Percentiles rank a stretch among this genome's conserved stretches.
These are phyloP conservation scores for Pollimyrus isidori DNA, from an alignment of 2,113 vertebrate species.

Conservation along the genomic window DNA sequence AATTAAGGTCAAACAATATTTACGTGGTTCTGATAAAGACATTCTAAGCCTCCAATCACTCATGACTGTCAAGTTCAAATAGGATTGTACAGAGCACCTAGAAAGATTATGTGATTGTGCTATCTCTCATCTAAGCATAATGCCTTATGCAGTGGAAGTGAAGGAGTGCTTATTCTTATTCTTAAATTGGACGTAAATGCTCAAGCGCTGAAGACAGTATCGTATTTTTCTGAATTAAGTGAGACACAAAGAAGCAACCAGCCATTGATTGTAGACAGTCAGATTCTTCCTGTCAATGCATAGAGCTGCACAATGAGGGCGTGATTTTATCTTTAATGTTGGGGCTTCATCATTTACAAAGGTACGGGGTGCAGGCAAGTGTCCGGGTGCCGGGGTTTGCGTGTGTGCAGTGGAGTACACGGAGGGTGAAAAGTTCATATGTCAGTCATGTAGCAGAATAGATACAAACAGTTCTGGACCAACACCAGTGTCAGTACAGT, in stretches of 20 bases:
- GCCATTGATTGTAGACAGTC: not conserved
- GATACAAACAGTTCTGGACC: not conserved
- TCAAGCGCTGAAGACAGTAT: not conserved
- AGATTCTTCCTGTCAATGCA: not conserved
- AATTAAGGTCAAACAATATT: constrained; percentile 47
- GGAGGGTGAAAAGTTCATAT: not conserved
- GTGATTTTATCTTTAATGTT: not conserved
- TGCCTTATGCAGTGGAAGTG: not conserved
- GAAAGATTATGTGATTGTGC: constrained; percentile 27
- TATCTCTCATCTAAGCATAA: constrained; percentile 35
- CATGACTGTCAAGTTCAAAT: constrained; percentile 36
- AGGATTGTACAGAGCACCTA: constrained; percentile 20
- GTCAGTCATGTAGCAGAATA: not conserved
- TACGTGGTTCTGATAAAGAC: constrained; percentile 36
- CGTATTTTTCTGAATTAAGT: constrained; percentile 13
- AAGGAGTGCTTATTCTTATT: constrained; percentile 25
- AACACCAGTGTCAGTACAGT: not conserved
- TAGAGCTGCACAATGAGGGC: not conserved
- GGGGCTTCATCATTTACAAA: not conserved
- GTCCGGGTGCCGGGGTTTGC: not conserved
- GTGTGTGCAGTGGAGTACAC: not conserved
- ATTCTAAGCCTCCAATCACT: constrained; percentile 38
- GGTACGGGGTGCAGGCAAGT: not conserved
- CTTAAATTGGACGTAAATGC: constrained; percentile 21
- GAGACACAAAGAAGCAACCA: not conserved